Evolutionary conservation across 1,140 invertebrate genomes (phyloP).

Genomic region (Heliconius nattereri): DNA sequence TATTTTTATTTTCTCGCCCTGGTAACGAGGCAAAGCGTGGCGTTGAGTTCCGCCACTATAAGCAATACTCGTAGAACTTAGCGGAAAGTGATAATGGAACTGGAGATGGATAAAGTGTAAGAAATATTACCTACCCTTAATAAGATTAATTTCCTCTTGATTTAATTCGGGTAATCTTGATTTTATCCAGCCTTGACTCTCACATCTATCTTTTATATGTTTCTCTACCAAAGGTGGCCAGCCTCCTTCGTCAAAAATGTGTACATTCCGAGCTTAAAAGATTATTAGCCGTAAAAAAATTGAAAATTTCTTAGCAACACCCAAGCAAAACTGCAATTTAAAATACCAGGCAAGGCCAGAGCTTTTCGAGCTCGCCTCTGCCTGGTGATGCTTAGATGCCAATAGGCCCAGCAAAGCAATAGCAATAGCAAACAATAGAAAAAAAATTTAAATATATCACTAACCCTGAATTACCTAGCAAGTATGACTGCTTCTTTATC

Average conservation of each 20-base stretch:
- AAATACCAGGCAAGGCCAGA: no score
- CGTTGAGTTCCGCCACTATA: no score
- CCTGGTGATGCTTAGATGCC: background rate
- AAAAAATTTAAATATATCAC: background rate
- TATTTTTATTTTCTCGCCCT: no score
- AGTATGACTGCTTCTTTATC: background rate
- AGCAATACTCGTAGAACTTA: no score
- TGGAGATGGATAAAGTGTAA: no score
- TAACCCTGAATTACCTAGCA: background rate
- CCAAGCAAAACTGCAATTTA: no score
- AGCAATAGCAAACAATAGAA: no score
- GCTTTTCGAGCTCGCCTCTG: no score
- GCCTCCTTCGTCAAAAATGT: background rate
- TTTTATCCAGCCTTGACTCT: background rate
- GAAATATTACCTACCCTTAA: background rate
- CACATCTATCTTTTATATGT: background rate
- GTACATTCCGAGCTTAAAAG: background rate
- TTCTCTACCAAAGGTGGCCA: background rate
- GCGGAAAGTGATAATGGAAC: no score
- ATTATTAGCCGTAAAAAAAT: background rate
- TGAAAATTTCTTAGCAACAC: background rate
- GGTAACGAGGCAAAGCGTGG: no score
- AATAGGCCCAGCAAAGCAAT: no score
- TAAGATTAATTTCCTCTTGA: background rate
- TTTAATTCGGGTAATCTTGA: background rate